Evolutionary conservation across 2,888 invertebrate genomes (phyloP).

Genomic region (Limnephilus marmoratus): DNA sequence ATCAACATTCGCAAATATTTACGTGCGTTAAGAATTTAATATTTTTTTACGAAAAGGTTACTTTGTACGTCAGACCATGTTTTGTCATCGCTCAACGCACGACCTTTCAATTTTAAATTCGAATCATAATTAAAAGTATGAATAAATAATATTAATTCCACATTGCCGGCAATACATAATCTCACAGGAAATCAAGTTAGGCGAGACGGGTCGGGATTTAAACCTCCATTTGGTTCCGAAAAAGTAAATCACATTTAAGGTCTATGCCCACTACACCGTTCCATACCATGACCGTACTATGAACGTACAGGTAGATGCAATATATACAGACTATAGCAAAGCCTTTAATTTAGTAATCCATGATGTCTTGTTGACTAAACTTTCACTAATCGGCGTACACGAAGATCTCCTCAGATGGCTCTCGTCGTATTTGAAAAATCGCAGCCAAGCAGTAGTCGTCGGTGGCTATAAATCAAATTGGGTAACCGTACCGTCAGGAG

Average conservation of each 20-base stretch:
- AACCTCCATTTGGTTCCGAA: conserved; percentile 15
- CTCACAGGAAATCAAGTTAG: conserved; percentile 34
- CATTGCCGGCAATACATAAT: conserved; percentile 17
- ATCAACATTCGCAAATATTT: background rate
- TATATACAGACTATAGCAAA: too few species aligned
- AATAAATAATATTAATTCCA: conserved; percentile 7
- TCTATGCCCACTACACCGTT: too few species aligned
- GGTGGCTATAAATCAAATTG: too few species aligned
- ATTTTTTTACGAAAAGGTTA: background rate
- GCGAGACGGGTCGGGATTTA: conserved; percentile 10
- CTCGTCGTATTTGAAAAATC: too few species aligned
- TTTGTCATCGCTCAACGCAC: background rate
- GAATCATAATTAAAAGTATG: conserved; percentile 7
- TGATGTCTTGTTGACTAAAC: too few species aligned
- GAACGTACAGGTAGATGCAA: too few species aligned
- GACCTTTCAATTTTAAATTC: conserved; percentile 8
- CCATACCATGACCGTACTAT: too few species aligned
- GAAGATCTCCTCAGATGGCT: too few species aligned
- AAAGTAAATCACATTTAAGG: conserved; percentile 45
- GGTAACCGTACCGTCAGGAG: too few species aligned
- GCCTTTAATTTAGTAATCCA: too few species aligned
- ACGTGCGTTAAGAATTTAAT: background rate
- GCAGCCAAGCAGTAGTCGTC: too few species aligned
- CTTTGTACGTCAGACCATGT: background rate
- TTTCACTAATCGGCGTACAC: too few species aligned